These are phyloP conservation scores for Jacana jacana DNA, from an alignment of 2,113 vertebrate species.

Conservation along the genomic window DNA sequence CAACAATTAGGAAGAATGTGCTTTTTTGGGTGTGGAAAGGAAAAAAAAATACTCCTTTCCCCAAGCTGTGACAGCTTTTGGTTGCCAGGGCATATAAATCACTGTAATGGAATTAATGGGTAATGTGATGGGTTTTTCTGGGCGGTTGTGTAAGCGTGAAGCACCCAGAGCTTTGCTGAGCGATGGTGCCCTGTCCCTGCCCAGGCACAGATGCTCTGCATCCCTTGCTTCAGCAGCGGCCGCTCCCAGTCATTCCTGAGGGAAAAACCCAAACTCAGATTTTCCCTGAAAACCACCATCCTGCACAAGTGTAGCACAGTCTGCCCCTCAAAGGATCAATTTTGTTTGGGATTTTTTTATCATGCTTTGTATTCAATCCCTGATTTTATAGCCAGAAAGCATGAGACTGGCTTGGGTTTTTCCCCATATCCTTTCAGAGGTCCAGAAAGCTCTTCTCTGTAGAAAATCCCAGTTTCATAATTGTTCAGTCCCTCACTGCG, in stretches of 20 bases:
- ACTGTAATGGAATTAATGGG: neutral
- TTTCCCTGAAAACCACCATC: neutral
- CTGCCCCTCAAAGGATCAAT: neutral
- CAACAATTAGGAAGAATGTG: neutral
- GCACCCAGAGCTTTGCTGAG: neutral
- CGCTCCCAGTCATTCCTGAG: neutral
- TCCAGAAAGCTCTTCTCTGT: neutral
- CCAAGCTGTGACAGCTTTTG: neutral
- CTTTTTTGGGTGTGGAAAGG: neutral
- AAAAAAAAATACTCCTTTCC: neutral
- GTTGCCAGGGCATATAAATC: neutral
- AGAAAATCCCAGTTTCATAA: neutral
- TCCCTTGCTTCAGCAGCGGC: neutral
- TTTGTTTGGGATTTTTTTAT: neutral
- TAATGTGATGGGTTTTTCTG: neutral
- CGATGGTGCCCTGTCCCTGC: neutral
- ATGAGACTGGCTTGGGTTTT: accelerated
- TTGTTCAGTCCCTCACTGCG: neutral
- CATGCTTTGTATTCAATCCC: neutral
- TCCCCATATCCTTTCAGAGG: neutral
- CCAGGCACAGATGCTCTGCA: neutral
- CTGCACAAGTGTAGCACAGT: neutral
- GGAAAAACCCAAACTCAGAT: neutral
- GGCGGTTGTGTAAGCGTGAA: neutral
- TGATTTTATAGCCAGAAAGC: neutral